phyloP scores from a whole-genome alignment of 2,888 invertebrate genomes.

The Cheilosia urbana region DNA sequence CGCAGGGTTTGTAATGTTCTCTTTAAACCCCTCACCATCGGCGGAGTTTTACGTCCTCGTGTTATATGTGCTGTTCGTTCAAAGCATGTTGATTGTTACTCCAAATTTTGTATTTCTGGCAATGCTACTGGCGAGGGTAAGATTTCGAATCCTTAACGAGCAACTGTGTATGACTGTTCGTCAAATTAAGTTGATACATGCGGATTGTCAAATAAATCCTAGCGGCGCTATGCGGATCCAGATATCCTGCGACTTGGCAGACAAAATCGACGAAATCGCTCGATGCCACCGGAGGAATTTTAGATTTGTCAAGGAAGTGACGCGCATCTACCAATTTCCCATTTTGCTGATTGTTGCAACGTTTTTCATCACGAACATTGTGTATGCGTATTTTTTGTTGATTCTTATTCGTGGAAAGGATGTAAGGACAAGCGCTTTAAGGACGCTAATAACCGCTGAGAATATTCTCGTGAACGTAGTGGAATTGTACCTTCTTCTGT shows the following conservation, averaged over 20 bases:
- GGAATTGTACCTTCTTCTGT: slow-evolving; percentile 1
- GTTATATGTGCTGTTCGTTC: slow-evolving; percentile 1
- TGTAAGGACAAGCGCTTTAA: neutral
- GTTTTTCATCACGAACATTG: slow-evolving; percentile 9
- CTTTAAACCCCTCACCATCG: slow-evolving; percentile 13
- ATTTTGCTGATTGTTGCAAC: slow-evolving; percentile 3
- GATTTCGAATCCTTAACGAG: slow-evolving; percentile 18
- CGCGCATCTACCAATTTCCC: slow-evolving; percentile 11
- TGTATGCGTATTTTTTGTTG: slow-evolving; percentile 10
- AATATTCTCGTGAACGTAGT: neutral
- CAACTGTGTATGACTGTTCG: neutral
- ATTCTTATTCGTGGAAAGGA: slow-evolving; percentile 3
- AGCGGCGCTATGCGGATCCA: slow-evolving; percentile 26
- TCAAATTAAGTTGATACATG: slow-evolving; percentile 17
- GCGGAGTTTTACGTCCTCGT: neutral
- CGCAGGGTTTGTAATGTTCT: neutral
- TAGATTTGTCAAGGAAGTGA: slow-evolving; percentile 2
- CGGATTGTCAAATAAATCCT: neutral
- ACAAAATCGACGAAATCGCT: slow-evolving; percentile 33
- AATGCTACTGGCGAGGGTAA: neutral
- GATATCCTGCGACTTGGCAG: slow-evolving; percentile 31
- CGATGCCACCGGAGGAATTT: neutral
- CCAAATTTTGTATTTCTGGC: slow-evolving; percentile 25
- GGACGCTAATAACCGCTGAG: neutral
- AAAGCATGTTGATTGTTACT: neutral